Evolutionary conservation across 2,797 vertebrate species (phyloP), one percentile per base, ranked within the genome.

Genomic region (Xiphorhynchus erythropygius): DNA sequence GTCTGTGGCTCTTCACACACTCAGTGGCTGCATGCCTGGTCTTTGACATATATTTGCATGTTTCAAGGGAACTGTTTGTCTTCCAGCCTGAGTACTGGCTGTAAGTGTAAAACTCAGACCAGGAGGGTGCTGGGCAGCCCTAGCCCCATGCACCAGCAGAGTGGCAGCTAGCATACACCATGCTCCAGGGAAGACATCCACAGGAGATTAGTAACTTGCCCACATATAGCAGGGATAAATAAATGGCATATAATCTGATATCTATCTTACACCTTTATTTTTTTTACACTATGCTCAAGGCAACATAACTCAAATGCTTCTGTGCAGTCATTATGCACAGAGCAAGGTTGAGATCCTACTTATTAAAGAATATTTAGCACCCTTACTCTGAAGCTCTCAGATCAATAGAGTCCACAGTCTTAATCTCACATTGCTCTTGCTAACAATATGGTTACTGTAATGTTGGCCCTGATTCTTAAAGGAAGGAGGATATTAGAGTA

Each of bases 251-350:
- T 73, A 95, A 96, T 91, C 88, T 81, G 88, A 80, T 93, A 96
- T 94, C 82, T 96, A 49, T 96, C 96, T 96, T 85, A 70, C 55
- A 91, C 41, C 47, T 79, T 86, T 94, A 89, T 53, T 79, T 86
- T 94, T 90, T 80, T 87, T 70, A 47, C 5, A 35, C 75, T 35
- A 16, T 65, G 82, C 94, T 76, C 7, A 47, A 68, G 88, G 82
- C 89, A 92, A 91, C 74, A 50, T 93, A 96, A 95, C 84, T 97
- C 93, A 97, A 97, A 96, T 47, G 56, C 87, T 96, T 95, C 91
- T 84, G 78, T 83, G 77, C 62, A 91, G 84, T 85, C 82, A 74
- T 83, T 84, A 92, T 87, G 84, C 89, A 84, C 35, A 95, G 71
- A 89, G 75, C 62, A 74, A 84, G 91, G 55, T 32, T 82, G 83